phyloP scores from a whole-genome alignment of 1,140 invertebrate genomes.

The Macrosteles quadrilineatus region DNA sequence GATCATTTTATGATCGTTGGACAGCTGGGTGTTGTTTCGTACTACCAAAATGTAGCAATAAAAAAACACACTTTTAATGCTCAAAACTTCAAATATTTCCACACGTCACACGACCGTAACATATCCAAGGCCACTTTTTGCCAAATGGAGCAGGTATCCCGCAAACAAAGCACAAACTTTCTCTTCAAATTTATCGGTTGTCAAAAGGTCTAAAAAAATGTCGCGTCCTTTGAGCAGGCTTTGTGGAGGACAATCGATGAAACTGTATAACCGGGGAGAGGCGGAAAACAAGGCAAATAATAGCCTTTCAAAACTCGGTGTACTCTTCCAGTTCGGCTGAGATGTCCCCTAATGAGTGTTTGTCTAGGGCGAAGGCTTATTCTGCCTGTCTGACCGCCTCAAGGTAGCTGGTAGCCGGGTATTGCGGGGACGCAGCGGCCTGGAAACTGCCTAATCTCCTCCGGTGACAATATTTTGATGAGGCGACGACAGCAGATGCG shows the following conservation, averaged over 20 bases:
- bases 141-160: too few relatives aligned
- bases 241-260: not conserved
- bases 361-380: constrained; percentile 16
- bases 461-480: constrained; percentile 23
- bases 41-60: too few relatives aligned
- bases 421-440: not conserved
- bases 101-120: too few relatives aligned
- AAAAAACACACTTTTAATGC: too few relatives aligned
- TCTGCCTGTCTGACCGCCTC: constrained; percentile 5
- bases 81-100: too few relatives aligned
- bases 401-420: not conserved
- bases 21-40: too few relatives aligned
- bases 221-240: not conserved
- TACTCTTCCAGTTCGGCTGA: not conserved
- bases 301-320: constrained; percentile 16
- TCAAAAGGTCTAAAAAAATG: constrained; percentile 16
- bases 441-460: not conserved
- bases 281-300: constrained; percentile 23
- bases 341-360: constrained; percentile 16
- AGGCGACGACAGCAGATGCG: not conserved
- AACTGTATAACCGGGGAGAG: constrained; percentile 17
- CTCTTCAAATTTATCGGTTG: constrained; percentile 4
- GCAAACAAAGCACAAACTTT: not conserved
- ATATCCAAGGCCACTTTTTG: too few relatives aligned
- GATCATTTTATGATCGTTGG: too few relatives aligned